Evolutionary conservation across 1,140 invertebrate species (phyloP).

Genomic region (Apis florea): DNA sequence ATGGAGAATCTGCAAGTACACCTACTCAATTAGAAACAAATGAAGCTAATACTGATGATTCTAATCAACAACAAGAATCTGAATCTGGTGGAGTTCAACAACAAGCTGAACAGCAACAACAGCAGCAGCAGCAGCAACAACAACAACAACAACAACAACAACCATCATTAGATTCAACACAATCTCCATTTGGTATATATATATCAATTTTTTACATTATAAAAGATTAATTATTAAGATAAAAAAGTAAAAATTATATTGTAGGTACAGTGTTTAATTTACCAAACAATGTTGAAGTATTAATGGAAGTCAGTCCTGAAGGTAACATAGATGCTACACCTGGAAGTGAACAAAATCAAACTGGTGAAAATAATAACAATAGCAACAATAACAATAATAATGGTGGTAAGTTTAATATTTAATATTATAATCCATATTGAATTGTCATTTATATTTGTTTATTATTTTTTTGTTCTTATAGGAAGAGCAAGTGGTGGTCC

Average conservation of each 20-base stretch:
- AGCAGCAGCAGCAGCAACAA: not conserved
- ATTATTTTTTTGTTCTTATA: constrained; percentile 4
- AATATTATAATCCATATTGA: not conserved
- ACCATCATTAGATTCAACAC: constrained; percentile 50
- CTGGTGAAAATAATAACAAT: constrained; percentile 71
- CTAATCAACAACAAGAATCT: constrained; percentile 56
- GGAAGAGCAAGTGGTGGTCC: constrained; percentile 51
- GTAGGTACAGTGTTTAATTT: constrained; percentile 76
- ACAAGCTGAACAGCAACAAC: constrained; percentile 55
- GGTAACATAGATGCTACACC: constrained; percentile 75
- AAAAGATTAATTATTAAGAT: not conserved
- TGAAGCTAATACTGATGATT: constrained; percentile 57
- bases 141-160: constrained; percentile 40
- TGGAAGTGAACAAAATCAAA: constrained; percentile 69
- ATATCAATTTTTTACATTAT: not conserved
- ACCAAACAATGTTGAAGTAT: constrained; percentile 82
- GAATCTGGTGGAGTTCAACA: constrained; percentile 56
- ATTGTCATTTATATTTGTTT: not conserved
- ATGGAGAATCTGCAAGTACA: constrained; percentile 62
- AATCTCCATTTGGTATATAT: constrained; percentile 68
- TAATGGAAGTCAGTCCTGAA: constrained; percentile 86
- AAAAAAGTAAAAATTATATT: constrained; percentile 33
- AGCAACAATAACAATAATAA: constrained; percentile 55
- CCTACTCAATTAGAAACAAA: constrained; percentile 60
- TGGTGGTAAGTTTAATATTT: constrained; percentile 22